phyloP scores from a whole-genome alignment of 2,113 vertebrate species.

The Oncorhynchus gorbuscha region DNA sequence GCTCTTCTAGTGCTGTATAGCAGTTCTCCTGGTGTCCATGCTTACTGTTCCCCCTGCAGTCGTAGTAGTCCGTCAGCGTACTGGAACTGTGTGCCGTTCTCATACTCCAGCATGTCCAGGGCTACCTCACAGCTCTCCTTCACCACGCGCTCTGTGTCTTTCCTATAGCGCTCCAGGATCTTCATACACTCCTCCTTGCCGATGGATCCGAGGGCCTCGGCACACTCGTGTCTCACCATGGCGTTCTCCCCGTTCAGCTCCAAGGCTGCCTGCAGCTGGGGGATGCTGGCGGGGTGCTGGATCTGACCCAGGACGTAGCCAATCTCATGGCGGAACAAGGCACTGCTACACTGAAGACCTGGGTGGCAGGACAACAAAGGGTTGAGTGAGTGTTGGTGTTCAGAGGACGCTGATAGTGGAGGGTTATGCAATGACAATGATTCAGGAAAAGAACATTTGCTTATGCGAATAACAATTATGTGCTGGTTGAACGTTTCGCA shows the following conservation, averaged over 20 bases:
- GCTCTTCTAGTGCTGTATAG: too few species aligned
- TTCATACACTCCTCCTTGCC: slow-evolving; percentile 82
- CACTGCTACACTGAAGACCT: slow-evolving; percentile 84
- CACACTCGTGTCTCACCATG: slow-evolving; percentile 96
- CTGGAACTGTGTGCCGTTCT: slow-evolving; percentile 82
- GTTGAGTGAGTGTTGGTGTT: neutral
- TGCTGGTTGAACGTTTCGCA: too few species aligned
- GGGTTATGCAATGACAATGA: too few species aligned
- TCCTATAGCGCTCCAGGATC: slow-evolving; percentile 70
- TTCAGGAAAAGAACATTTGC: too few species aligned
- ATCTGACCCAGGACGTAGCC: slow-evolving; percentile 94
- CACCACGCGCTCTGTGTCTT: slow-evolving; percentile 84
- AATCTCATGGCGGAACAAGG: slow-evolving; percentile 92
- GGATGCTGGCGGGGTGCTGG: slow-evolving; percentile 83
- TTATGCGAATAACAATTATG: too few species aligned
- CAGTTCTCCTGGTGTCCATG: neutral
- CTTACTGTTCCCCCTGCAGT: slow-evolving; percentile 46
- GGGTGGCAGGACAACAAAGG: neutral
- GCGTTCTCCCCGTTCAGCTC: slow-evolving; percentile 72
- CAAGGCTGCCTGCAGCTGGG: slow-evolving; percentile 75
- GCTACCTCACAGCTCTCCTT: slow-evolving; percentile 96
- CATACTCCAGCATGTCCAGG: slow-evolving; percentile 87
- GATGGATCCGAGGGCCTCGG: slow-evolving; percentile 91
- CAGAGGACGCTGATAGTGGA: too few species aligned
- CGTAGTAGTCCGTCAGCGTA: slow-evolving; percentile 83